Evolutionary conservation across 2,888 invertebrate species (phyloP), one percentile per base, ranked within the genome.

Genomic region (Lepetodrilus schrolli): DNA sequence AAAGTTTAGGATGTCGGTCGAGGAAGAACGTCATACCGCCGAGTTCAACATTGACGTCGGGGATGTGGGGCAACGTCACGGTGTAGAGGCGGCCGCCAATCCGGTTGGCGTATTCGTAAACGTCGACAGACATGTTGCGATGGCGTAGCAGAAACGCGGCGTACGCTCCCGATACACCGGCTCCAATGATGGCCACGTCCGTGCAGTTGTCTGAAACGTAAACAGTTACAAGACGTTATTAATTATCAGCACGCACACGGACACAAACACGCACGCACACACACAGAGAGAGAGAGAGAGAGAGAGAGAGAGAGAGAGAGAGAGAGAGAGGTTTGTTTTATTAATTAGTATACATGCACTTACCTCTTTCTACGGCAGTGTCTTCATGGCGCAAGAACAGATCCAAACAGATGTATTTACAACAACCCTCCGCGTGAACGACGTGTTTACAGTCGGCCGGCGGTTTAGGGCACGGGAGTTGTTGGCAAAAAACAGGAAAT

Each of bases 111-210:
- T 74, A 77, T 58, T 78, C 78, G 71, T 78, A 78, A 7, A 80
- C 50, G 17, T 72, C 68, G 13, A 80, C 66, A 5, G 58, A 37
- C 23, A 74, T 23, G 10, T 66, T 48, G 2, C 36, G 66, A 8
- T 74, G 17, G 4, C 78, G 58, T 8, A 80, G 71, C 21, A 70
- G 50, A 78, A 78, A 80, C 2, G 70, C 78, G 1, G 78, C 58
- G 50, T 76, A 80, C 4, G 75, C 43, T 1, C 78, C 80, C 0
- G 71, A 66, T 0, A 80, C 75, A 3, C 80, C 78, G 0, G 74
- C 78, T 8, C 80, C 80, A 4, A 80, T 72, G 21, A 80, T 74
- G 5, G 77, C 74, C 4, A 80, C 66, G 37, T 80, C 80, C 17
- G 34, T 58, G 58, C 58, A 58, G 34, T 58, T 58, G 17, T 58